These are phyloP conservation scores for Acrocera orbiculus DNA, from an alignment of 2,888 invertebrate genomes.

Conservation along the genomic window DNA sequence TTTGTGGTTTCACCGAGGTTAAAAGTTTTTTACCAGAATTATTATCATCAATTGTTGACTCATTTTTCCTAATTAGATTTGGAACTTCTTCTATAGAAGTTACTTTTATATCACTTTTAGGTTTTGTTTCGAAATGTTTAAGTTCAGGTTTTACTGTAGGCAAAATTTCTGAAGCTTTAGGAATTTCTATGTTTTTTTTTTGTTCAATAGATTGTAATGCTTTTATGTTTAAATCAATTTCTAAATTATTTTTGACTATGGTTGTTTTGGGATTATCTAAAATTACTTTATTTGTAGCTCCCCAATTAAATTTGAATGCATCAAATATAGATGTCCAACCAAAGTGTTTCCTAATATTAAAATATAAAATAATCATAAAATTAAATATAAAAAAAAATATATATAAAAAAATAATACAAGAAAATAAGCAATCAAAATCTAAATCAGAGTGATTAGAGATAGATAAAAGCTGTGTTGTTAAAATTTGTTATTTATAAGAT, in stretches of 20 bases:
- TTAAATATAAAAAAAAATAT: constrained; percentile 11
- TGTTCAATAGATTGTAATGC: constrained; percentile 8
- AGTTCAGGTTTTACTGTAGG: neutral
- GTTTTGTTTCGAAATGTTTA: too few species aligned
- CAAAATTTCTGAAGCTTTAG: constrained; percentile 10
- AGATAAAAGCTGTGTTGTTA: too few species aligned
- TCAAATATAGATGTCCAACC: constrained; percentile 25
- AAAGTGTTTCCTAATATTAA: constrained; percentile 26
- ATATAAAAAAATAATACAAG: constrained; percentile 1
- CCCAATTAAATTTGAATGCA: constrained; percentile 24
- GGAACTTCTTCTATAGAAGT: constrained; percentile 3
- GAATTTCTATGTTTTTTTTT: constrained; percentile 11
- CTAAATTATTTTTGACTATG: constrained; percentile 1
- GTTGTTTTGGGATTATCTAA: constrained; percentile 16
- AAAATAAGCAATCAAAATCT: neutral
- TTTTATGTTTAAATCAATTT: constrained; percentile 5
- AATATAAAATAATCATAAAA: constrained; percentile 11
- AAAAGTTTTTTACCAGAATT: neutral
- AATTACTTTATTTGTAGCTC: constrained; percentile 16
- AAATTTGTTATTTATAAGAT: too few species aligned
- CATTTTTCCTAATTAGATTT: constrained; percentile 1
- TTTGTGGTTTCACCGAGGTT: constrained; percentile 1
- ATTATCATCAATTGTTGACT: too few species aligned
- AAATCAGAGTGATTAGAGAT: neutral
- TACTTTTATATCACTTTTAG: constrained; percentile 3